Conservation (phyloP, 2,113 vertebrate species). For the Pelecanoides urinatrix region DNA sequence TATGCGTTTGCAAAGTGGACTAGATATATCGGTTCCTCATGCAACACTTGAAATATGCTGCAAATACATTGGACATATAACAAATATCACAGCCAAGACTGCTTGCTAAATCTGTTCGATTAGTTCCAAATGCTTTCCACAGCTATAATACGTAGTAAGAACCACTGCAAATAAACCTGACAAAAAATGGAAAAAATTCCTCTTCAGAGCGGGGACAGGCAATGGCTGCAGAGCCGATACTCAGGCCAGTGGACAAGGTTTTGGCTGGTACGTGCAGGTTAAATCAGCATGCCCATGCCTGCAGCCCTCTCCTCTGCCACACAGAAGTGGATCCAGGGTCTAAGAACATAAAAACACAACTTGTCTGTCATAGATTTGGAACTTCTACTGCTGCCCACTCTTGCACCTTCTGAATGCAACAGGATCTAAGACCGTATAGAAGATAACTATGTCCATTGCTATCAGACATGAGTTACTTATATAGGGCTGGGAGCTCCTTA, state of each 20-base stretch:
- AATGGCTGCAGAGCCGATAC: neutral
- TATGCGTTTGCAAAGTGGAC: neutral
- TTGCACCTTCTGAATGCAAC: neutral
- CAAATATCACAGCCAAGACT: neutral
- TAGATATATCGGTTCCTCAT: neutral
- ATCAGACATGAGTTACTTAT: neutral
- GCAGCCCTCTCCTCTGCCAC: neutral
- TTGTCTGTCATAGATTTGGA: neutral
- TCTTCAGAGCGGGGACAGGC: neutral
- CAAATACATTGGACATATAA: neutral
- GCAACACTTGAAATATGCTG: neutral
- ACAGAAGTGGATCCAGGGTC: neutral
- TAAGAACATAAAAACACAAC: neutral
- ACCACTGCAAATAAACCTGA: neutral
- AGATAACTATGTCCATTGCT: neutral
- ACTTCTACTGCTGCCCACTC: neutral
- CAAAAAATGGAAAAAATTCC: neutral
- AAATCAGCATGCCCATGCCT: neutral
- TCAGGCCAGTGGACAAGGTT: neutral
- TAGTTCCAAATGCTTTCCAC: neutral
- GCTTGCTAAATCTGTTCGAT: neutral
- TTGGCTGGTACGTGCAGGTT: neutral
- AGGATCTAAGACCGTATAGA: neutral
- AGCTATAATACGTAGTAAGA: neutral
- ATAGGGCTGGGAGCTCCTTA: neutral